Conservation (phyloP, 1,140 invertebrate species). For the Oscheius sp. region DNA sequence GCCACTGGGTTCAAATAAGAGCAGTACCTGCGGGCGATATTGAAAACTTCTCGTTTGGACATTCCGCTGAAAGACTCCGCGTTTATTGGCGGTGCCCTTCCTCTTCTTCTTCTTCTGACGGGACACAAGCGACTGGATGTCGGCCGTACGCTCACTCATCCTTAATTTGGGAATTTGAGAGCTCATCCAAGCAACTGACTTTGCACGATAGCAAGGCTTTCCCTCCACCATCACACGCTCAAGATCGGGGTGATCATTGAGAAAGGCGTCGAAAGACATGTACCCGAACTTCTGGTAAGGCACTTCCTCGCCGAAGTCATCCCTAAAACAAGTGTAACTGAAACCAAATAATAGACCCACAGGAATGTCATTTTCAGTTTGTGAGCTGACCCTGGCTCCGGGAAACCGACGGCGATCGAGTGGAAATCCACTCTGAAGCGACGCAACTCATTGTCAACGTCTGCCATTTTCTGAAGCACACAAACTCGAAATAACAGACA, state of each 20-base stretch:
- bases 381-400: background rate
- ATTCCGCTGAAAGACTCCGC: too few relatives aligned
- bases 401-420: background rate
- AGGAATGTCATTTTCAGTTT: background rate
- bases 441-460: background rate
- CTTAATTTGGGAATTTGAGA: background rate
- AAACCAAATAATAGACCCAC: background rate
- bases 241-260: background rate
- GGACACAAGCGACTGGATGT: background rate
- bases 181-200: background rate
- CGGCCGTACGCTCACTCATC: background rate
- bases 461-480: too few relatives aligned
- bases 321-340: background rate
- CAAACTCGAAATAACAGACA: too few relatives aligned
- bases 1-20: too few relatives aligned
- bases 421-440: background rate
- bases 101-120: conserved; percentile 1
- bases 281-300: background rate
- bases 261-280: background rate
- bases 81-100: background rate
- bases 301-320: background rate
- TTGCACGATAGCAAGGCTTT: background rate
- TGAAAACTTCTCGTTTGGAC: too few relatives aligned
- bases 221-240: background rate
- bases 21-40: too few relatives aligned